Percentiles rank a stretch among this genome's conserved stretches.
Conservation (phyloP, 1,140 invertebrate species). For the Hydropsyche tenuis region DNA sequence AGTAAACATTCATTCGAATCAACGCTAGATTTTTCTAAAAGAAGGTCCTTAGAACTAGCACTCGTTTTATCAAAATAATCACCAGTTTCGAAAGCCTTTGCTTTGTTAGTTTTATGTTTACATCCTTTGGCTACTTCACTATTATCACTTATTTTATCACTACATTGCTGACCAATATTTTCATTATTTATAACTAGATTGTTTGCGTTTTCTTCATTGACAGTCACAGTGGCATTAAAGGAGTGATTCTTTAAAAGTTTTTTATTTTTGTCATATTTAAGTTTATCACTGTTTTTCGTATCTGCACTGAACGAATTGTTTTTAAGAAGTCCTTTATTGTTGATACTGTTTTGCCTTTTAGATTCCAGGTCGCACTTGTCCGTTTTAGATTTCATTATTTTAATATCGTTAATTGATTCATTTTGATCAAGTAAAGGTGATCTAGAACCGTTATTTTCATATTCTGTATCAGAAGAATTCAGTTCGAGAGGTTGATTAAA, state of each 20-base stretch:
- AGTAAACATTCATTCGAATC: constrained; percentile 59
- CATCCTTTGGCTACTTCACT: constrained; percentile 39
- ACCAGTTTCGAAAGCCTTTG: constrained; percentile 44
- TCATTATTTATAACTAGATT: constrained; percentile 40
- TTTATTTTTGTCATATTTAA: constrained; percentile 60
- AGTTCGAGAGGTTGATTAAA: constrained; percentile 58
- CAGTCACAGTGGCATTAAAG: constrained; percentile 48
- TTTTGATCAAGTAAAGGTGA: constrained; percentile 64
- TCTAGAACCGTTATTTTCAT: constrained; percentile 67
- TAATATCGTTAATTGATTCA: constrained; percentile 52
- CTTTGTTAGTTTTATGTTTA: constrained; percentile 45
- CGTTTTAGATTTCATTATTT: constrained; percentile 56
- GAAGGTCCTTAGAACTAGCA: constrained; percentile 69
- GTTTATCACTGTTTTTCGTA: constrained; percentile 56
- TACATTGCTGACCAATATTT: not conserved
- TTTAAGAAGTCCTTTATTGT: constrained; percentile 52
- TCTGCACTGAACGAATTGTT: constrained; percentile 52
- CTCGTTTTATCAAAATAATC: constrained; percentile 66
- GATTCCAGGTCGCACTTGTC: constrained; percentile 54
- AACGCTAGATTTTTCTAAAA: constrained; percentile 65
- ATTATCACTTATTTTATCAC: constrained; percentile 37
- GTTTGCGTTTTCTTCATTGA: constrained; percentile 40
- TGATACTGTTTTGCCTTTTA: constrained; percentile 57
- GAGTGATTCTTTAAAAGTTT: constrained; percentile 56
- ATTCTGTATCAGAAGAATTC: constrained; percentile 64